These are phyloP conservation scores for Hoplostethus mediterraneus DNA, from an alignment of 2,797 vertebrate genomes.

Conservation along the genomic window DNA sequence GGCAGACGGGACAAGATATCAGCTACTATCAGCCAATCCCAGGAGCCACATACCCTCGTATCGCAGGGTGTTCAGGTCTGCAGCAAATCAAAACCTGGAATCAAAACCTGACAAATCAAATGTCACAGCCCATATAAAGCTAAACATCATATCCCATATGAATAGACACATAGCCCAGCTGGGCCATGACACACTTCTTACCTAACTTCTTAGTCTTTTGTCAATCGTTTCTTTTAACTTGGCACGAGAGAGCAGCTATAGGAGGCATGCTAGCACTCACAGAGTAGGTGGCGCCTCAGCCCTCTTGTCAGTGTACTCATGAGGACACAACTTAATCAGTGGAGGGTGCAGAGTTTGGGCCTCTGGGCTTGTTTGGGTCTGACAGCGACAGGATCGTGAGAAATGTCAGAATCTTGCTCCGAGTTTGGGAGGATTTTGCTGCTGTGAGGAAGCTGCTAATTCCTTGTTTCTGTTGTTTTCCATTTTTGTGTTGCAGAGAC, in stretches of 20 bases:
- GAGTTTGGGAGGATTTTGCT: neutral
- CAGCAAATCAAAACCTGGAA: too few relatives aligned
- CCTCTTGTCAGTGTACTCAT: constrained; percentile 46
- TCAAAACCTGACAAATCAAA: too few relatives aligned
- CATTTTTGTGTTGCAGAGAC: constrained; percentile 85
- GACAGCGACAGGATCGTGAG: neutral
- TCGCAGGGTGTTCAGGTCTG: too few relatives aligned
- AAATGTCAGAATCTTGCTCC: neutral
- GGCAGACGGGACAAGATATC: too few relatives aligned
- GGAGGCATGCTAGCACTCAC: neutral
- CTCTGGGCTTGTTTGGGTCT: constrained; percentile 1
- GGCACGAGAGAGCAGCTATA: neutral
- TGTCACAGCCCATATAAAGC: too few relatives aligned
- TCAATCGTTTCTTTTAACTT: too few relatives aligned
- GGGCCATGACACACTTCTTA: too few relatives aligned
- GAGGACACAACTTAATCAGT: constrained; percentile 38
- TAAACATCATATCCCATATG: too few relatives aligned
- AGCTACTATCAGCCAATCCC: too few relatives aligned
- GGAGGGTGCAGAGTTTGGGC: constrained; percentile 15
- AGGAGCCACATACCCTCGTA: too few relatives aligned
- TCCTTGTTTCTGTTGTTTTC: constrained; percentile 34
- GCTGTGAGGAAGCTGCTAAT: constrained; percentile 1
- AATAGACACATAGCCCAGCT: too few relatives aligned
- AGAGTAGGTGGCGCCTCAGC: constrained; percentile 28
- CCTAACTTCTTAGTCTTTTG: too few relatives aligned